Conservation (phyloP, 1,140 invertebrate genomes). For the Tetragnatha versicolor region DNA sequence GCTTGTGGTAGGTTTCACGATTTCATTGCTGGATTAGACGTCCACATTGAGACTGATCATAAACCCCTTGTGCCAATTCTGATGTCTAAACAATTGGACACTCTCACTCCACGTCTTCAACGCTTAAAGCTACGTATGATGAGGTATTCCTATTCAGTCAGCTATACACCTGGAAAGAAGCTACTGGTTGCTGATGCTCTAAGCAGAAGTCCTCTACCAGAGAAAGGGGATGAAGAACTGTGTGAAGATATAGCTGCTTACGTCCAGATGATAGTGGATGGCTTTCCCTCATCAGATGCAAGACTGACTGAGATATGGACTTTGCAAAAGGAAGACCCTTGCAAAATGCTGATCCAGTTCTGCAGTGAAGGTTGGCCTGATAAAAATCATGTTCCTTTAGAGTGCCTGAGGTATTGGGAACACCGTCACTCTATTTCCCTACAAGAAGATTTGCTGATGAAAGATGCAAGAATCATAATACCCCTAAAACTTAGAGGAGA, state of each 20-base stretch:
- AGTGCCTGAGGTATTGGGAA: background rate
- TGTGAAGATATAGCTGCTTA: too few relatives aligned
- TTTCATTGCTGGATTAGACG: background rate
- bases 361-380: too few relatives aligned
- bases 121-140: background rate
- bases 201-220: too few relatives aligned
- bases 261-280: too few relatives aligned
- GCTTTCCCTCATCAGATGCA: too few relatives aligned
- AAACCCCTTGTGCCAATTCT: slow-evolving; percentile 57
- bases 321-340: too few relatives aligned
- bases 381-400: too few relatives aligned
- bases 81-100: background rate
- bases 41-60: slow-evolving; percentile 36
- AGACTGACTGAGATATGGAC: too few relatives aligned
- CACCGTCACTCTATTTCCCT: background rate
- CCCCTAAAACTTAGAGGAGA: background rate
- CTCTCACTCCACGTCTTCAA: slow-evolving; percentile 23
- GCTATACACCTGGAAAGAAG: too few relatives aligned
- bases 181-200: too few relatives aligned
- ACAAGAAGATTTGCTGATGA: background rate
- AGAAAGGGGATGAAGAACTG: too few relatives aligned
- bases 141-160: background rate
- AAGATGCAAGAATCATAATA: background rate
- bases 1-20: slow-evolving; percentile 61
- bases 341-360: too few relatives aligned